Conservation (phyloP, 2,888 invertebrate species). For the Clostera curtula region DNA sequence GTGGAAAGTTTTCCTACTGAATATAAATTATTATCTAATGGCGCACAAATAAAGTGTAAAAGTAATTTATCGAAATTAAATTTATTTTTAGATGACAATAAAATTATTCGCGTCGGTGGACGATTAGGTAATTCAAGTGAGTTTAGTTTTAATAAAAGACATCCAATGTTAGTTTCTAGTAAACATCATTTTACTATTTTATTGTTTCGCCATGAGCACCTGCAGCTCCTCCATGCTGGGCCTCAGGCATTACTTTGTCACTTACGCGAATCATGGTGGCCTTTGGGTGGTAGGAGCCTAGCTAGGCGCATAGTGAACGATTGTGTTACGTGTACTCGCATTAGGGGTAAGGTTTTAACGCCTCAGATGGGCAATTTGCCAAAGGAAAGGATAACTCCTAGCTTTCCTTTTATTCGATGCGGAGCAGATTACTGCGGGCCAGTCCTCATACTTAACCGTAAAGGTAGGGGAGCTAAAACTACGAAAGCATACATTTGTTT, state of each 20-base stretch:
- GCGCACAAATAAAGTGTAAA: not conserved
- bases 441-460: constrained; percentile 3
- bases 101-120: no score
- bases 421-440: constrained; percentile 6
- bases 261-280: constrained; percentile 5
- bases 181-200: constrained; percentile 2
- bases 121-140: not conserved
- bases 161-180: constrained; percentile 1
- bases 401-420: constrained; percentile 1
- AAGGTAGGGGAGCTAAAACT: constrained; percentile 4
- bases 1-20: constrained; percentile 1
- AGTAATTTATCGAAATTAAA: not conserved
- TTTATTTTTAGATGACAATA: no score
- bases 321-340: constrained; percentile 2
- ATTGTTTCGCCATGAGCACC: constrained; percentile 1
- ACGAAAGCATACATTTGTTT: constrained; percentile 3
- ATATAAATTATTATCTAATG: constrained; percentile 2
- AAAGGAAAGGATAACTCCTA: not conserved
- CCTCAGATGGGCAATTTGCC: constrained; percentile 4
- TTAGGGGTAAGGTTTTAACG: not conserved
- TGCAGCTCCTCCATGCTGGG: no score
- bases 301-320: not conserved
- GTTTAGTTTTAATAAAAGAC: constrained; percentile 1
- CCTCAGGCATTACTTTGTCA: constrained; percentile 2
- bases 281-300: constrained; percentile 1